Base-by-base conservation (phyloP, 2,113 vertebrate genomes). In the Eretmochelys imbricata region DNA sequence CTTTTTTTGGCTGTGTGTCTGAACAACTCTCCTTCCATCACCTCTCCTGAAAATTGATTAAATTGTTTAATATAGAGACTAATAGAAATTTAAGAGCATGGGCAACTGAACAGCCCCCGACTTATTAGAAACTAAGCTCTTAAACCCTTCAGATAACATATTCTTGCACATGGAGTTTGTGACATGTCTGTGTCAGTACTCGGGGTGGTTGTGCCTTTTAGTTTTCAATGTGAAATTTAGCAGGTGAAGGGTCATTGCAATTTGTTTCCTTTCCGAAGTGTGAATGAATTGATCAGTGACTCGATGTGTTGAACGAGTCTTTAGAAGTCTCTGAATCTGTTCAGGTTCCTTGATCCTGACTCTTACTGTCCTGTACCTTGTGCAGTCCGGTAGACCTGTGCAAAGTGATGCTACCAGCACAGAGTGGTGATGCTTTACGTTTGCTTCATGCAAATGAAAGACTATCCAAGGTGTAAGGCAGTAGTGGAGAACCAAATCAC, bases 91-190 rank as follows among this genome's bases (percentile, higher is more conserved):
- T 83, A 65, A 35, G 55, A 82, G 24, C 24, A 25, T 24, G 25
- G 57, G 90, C 6, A 42, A 8, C 50, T 42, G 75, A 29, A 38
- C 27, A n/a, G 38, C 62, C 75, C 31, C 31, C 48, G 55, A 2
- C 42, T 65, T 86, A 24, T 4, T 24, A 65, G 48, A 85, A 85
- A 54, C 13, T 31, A 75, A 27, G 11, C 49, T 81, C 90, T 89
- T 53, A 51, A 46, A 19, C 3, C 31, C 0, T 48, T 4, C 38
- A 29, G 6, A 8, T 42, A 24, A 17, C 0, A 0, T 22, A 86
- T 19, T 14, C 10, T 46, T 72, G 46, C 53, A 35, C 12, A 62
- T 75, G 82, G 72, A 17, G 57, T 83, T 72, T 65, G 9, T 42
- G 29, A 35, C 13, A 4, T 13, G 22, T 14, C 42, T 27, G 12